phyloP scores from a whole-genome alignment of 30 jellyfish, hydroid and myxozoan genomes.

The Aurelia coerulea region DNA sequence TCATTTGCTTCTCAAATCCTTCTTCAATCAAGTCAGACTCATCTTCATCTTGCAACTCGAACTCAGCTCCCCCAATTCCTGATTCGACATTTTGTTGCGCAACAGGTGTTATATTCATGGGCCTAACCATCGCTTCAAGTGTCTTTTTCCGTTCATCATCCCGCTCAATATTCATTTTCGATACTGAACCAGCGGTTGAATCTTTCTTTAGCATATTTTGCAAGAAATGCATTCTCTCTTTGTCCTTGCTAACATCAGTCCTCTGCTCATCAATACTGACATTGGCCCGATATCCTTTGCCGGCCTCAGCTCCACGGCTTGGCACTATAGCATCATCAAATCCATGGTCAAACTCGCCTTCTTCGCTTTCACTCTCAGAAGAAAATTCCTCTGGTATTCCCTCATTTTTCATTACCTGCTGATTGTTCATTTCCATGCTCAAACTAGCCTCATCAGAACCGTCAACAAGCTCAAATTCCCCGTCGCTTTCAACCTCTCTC shows the following conservation, averaged over 20 bases:
- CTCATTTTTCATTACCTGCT: not conserved
- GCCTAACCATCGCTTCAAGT: slow-evolving; percentile 31
- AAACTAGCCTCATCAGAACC: not conserved
- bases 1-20: not conserved
- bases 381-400: slow-evolving; percentile 1
- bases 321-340: not conserved
- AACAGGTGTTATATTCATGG: not conserved
- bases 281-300: too few species aligned
- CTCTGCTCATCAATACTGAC: too few species aligned
- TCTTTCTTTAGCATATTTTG: slow-evolving; percentile 8
- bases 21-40: slow-evolving; percentile 5
- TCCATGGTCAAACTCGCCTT: not conserved
- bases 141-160: slow-evolving; percentile 15
- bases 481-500: not conserved
- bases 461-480: slow-evolving; percentile 6
- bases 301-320: too few species aligned
- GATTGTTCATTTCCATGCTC: too few species aligned
- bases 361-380: slow-evolving; percentile 10
- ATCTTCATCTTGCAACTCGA: not conserved
- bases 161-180: not conserved
- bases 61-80: not conserved
- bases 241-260: not conserved
- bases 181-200: not conserved
- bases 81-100: not conserved
- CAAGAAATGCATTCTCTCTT: not conserved